These are phyloP conservation scores for Equus quagga DNA, from an alignment of 2,113 vertebrate species.

Conservation along the genomic window DNA sequence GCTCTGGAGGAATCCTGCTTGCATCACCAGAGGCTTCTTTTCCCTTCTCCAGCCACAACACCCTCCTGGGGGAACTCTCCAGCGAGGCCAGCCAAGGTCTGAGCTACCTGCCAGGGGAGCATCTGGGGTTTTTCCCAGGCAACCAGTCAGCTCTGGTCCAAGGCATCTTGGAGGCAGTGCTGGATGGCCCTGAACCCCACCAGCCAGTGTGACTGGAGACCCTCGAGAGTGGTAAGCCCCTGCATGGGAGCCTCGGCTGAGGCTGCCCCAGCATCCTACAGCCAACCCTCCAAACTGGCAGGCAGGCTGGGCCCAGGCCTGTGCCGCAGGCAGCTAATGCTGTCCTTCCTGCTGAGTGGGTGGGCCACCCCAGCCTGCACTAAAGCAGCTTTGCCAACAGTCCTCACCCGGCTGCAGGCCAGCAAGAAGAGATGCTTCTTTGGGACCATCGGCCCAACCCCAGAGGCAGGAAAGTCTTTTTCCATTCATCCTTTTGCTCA, in stretches of 20 bases:
- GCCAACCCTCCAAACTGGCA: rapidly evolving
- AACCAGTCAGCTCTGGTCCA: slow-evolving; percentile 88
- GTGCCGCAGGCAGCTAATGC: rapidly evolving
- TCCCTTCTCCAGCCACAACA: slow-evolving; percentile 84
- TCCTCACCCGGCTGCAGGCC: rapidly evolving
- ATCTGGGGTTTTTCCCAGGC: slow-evolving; percentile 89
- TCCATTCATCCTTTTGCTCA: background rate
- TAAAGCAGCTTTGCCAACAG: no score
- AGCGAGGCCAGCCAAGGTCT: slow-evolving; percentile 77
- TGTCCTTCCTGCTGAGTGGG: background rate
- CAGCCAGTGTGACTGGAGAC: slow-evolving; percentile 87
- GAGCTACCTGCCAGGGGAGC: slow-evolving; percentile 90
- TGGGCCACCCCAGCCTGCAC: rapidly evolving
- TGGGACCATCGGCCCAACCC: background rate
- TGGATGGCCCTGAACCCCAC: slow-evolving; percentile 84
- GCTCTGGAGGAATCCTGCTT: slow-evolving; percentile 65
- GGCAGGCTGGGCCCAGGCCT: background rate
- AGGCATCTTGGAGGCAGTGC: slow-evolving; percentile 87
- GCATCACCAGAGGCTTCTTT: slow-evolving; percentile 14
- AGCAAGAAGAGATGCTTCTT: background rate
- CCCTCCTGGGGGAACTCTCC: slow-evolving; percentile 90
- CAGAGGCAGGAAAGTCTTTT: background rate
- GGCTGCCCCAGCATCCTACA: background rate
- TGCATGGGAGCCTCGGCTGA: background rate
- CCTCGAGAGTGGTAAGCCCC: slow-evolving; percentile 83